phyloP scores from a whole-genome alignment of 2,797 vertebrate species.

The Rhabdophis nuchalis region DNA sequence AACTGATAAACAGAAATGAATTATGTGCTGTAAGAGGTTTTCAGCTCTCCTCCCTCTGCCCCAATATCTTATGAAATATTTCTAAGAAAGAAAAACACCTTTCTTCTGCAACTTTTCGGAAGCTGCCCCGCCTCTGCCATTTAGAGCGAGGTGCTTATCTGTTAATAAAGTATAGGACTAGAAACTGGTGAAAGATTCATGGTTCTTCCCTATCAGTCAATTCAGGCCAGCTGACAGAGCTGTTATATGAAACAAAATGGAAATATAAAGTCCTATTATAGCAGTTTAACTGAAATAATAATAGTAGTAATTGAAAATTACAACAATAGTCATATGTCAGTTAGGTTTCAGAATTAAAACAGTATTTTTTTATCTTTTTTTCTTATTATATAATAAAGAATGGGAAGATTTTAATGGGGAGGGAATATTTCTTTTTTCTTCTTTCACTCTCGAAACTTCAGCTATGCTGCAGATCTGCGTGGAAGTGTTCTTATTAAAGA shows the following conservation, averaged over 20 bases:
- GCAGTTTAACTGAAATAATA: not conserved
- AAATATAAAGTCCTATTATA: not conserved
- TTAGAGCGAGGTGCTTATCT: not conserved
- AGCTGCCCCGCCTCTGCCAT: not conserved
- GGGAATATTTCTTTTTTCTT: not conserved
- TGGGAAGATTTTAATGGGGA: not conserved
- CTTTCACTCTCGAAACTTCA: not conserved
- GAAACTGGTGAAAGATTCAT: not conserved
- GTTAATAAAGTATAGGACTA: not conserved
- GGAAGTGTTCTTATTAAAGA: not conserved
- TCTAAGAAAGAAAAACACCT: not conserved
- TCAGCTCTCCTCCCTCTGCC: not conserved
- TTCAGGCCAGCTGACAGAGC: not conserved
- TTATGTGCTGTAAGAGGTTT: not conserved
- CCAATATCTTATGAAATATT: not conserved
- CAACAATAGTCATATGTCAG: not conserved
- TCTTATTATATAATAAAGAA: not conserved
- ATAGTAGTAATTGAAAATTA: not conserved
- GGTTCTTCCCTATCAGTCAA: not conserved
- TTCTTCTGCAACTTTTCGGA: not conserved
- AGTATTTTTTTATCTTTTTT: not conserved
- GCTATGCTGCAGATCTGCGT: not conserved
- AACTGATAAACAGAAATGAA: not conserved
- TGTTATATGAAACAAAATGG: not conserved
- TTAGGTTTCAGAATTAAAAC: not conserved